Conservation (phyloP, 2,888 invertebrate species). For the Apotomis betuletana region DNA sequence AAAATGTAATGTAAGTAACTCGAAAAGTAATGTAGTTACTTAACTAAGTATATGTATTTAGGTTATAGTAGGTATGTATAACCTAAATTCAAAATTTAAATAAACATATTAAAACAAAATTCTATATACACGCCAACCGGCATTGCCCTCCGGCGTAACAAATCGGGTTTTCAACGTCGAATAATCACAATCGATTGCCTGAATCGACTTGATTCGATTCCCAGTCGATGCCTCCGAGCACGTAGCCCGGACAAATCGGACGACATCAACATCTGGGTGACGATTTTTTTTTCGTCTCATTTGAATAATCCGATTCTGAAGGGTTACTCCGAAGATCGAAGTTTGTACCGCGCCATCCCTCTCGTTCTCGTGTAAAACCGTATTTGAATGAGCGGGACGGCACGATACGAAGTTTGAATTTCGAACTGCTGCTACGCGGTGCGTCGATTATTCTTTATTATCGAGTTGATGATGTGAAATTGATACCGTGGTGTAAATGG, state of each 20-base stretch:
- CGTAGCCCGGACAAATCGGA: conserved; percentile 54
- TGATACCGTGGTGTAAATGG: neutral
- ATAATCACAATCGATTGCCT: conserved; percentile 49
- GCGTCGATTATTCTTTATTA: conserved; percentile 38
- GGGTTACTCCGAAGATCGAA: no score
- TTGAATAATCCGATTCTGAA: conserved; percentile 41
- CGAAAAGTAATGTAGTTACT: no score
- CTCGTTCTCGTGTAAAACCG: no score
- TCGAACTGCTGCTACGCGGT: conserved; percentile 14
- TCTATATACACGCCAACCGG: conserved; percentile 15
- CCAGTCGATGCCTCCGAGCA: conserved; percentile 43
- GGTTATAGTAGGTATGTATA: no score
- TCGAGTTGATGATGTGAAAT: conserved; percentile 7
- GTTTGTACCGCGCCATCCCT: no score
- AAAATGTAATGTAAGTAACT: no score
- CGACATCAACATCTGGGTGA: conserved; percentile 49
- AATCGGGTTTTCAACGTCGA: conserved; percentile 49
- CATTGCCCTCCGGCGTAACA: conserved; percentile 26
- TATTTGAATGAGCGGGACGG: no score
- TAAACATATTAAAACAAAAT: neutral
- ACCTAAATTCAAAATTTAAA: no score
- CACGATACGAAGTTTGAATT: no score
- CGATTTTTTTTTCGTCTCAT: conserved; percentile 42
- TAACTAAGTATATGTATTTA: no score
- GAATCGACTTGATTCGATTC: conserved; percentile 46